Evolutionary conservation across 2,888 invertebrate species (phyloP).

Genomic region (Rosalia funebris): DNA sequence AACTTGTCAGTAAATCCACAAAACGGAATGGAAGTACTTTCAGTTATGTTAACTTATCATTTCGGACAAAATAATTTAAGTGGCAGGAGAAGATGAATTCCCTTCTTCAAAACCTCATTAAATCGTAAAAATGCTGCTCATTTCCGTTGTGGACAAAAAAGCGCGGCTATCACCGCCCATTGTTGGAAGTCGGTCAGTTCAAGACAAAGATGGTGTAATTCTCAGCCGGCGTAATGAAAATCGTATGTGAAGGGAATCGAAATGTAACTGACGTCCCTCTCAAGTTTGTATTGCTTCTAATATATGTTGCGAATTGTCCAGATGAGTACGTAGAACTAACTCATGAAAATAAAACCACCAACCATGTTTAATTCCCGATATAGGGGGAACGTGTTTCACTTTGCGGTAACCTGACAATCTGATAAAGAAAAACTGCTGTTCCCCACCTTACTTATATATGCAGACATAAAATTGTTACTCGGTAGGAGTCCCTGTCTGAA

Average conservation of each 20-base stretch:
- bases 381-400: background rate
- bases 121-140: conserved; percentile 33
- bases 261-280: conserved; percentile 26
- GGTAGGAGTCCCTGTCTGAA: conserved; percentile 30
- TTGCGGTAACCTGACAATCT: background rate
- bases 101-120: background rate
- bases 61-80: background rate
- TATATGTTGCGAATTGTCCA: background rate
- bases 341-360: background rate
- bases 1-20: too few species aligned
- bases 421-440: conserved; percentile 26
- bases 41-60: too few species aligned
- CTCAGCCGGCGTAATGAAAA: conserved; percentile 43
- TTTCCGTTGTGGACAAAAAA: conserved; percentile 48
- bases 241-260: conserved; percentile 48
- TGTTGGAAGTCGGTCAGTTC: conserved; percentile 42
- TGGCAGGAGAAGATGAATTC: too few species aligned
- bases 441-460: conserved; percentile 34
- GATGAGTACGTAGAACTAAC: background rate
- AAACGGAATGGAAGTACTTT: too few species aligned
- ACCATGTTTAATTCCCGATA: background rate
- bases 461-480: conserved; percentile 32
- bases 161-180: conserved; percentile 44
- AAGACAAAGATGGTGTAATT: conserved; percentile 40
- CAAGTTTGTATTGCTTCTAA: background rate